Base-by-base conservation (phyloP, 2,888 invertebrate genomes). In the Drosophila mayaguana region DNA sequence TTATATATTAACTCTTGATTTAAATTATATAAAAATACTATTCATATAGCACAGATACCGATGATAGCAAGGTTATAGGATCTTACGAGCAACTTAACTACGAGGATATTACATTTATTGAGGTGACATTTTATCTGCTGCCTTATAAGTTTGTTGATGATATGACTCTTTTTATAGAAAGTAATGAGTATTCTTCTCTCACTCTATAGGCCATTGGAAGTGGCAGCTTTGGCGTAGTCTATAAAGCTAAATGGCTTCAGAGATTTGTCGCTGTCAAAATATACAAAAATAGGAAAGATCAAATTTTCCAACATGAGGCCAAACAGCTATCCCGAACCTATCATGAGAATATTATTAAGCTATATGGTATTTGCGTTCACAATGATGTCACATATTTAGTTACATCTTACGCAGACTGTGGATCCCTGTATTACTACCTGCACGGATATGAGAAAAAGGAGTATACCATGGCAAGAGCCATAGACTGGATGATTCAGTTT, bases 401-500 rank as follows among this genome's bases (percentile, higher is more conserved):
- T 8, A 64, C 22, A 28, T 32, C 51, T 4, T 38, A 22, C 16
- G 32, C 54, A 3, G 65, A 55, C 14, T 22, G 36, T 16, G 28
- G 42, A 22, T 43, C 65, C 2, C 65, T 67, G n/a, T 1, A 42
- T 2, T 0, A 12, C 5, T 67, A 64, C 9, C 38, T 64, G 65
- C 18, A 63, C 55, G 64, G 55, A 20, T 12, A 8, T 7, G 48
- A 48, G 12, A 5, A 32, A 20, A 25, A 14, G 28, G n/a, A 16
- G n/a, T 55, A 64, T 32, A 22, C 48, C 18, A 25, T 48, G n/a
- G 48, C 11, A 8, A 16, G 5, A 1, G 54, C 25, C 9, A 5
- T 56, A 3, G 42, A 12, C 5, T 66, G 65, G 65, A 66, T 66
- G 66, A 32, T 5, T 3, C 65, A 66, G 22, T 63, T 18, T 12